Evolutionary conservation across 2,797 vertebrate species (phyloP), one percentile per base, ranked within the genome.

Genomic region (Acridotheres tristis): DNA sequence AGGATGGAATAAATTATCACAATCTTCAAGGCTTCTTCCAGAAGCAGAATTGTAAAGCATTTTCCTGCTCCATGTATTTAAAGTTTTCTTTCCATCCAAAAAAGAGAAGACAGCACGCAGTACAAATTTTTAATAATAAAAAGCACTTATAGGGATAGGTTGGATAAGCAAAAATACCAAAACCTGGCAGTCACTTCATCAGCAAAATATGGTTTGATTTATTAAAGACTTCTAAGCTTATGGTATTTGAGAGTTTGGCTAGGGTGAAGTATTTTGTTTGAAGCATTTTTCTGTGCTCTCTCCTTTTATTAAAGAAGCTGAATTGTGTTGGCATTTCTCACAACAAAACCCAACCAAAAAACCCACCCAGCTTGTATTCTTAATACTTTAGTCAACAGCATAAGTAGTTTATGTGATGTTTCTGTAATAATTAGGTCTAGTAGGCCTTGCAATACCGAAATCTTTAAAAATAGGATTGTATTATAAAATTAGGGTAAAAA

Each of bases 21-120:
- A 27, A 74, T 3, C 43, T 55, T 67, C 32, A 59, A 51, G 29
- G 17, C 12, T 89, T 84, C 79, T 48, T 75, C 51, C 30, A 53
- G 18, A 81, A 77, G 32, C 7, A 51, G 11, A 81, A 71, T 5
- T 7, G 1, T 15, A 36, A 43, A 77, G 2, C 3, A 14, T 58
- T 80, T 80, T 26, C 22, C 12, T 66, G 32, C 7, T 63, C 10
- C 1, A 0, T 27, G 5, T 16, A 80, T 27, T 74, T 77, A 92
- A 80, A 89, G 30, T 16, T 45, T 73, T 40, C 10, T 32, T 7
- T 10, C 5, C 7, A 1, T 0, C 4, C 0, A 11, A 51, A 40
- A 43, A 51, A 25, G 1, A 4, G 2, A 72, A 43, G 18, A n/a
- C 4, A 80, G 29, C 11, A 40, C 3, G 17, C 19, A 45, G 5